These are phyloP conservation scores for Galeopsomyia nigrocyanea DNA, from an alignment of 2,888 invertebrate genomes.

Conservation along the genomic window DNA sequence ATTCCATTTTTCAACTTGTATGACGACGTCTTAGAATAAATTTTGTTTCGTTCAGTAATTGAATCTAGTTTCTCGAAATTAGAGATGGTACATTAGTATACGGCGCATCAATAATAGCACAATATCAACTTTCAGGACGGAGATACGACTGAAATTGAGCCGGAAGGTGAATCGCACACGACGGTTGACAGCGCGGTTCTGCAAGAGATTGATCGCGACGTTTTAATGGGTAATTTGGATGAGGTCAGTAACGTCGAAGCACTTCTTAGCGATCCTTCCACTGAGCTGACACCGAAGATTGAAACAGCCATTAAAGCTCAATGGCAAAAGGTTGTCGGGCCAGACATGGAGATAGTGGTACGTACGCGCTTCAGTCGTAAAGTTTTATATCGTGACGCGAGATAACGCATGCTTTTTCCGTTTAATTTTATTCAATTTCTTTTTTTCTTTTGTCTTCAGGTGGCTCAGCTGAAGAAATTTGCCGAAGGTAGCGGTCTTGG, in stretches of 20 bases:
- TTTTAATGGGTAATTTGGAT: slow-evolving; percentile 76
- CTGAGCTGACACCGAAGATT: slow-evolving; percentile 73
- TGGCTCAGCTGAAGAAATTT: slow-evolving; percentile 93
- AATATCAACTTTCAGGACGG: slow-evolving; percentile 72
- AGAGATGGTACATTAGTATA: too few relatives aligned
- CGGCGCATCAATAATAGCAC: not conserved
- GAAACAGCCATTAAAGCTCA: slow-evolving; percentile 85
- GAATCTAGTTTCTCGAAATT: not conserved
- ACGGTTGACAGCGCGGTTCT: slow-evolving; percentile 77
- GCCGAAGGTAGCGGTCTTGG: slow-evolving; percentile 92
- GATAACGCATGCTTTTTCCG: not conserved
- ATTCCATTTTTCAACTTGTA: too few relatives aligned
- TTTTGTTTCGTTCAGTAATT: too few relatives aligned
- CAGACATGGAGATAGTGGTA: slow-evolving; percentile 88
- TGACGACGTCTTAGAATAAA: too few relatives aligned
- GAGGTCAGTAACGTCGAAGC: slow-evolving; percentile 69
- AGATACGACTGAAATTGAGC: slow-evolving; percentile 79
- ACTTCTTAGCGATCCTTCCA: slow-evolving; percentile 68
- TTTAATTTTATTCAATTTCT: not conserved
- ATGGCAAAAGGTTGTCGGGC: slow-evolving; percentile 84
- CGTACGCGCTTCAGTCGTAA: slow-evolving; percentile 59
- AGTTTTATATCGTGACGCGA: not conserved
- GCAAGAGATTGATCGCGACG: slow-evolving; percentile 72
- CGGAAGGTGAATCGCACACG: slow-evolving; percentile 84
- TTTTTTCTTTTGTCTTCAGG: slow-evolving; percentile 73